Base-by-base conservation (phyloP, 2,888 invertebrate genomes). In the Proisotoma minuta region DNA sequence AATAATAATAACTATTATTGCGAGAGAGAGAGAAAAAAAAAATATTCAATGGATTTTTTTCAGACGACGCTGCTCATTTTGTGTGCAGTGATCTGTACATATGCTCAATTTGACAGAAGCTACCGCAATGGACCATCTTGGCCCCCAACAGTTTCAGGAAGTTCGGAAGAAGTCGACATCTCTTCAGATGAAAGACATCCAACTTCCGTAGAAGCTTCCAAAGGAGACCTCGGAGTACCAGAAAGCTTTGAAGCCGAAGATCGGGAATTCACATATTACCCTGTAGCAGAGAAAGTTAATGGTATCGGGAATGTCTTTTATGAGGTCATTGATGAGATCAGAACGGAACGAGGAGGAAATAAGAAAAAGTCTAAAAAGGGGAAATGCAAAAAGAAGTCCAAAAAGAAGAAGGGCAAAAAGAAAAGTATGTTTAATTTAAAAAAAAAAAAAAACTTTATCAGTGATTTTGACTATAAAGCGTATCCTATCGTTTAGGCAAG, bases 201-300 rank as follows among this genome's bases (percentile, higher is more conserved):
- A 18, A 50, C 23, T 4, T 52, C 52, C 3, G 26, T 18, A 8
- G 49, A 15, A 8, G 34, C 8, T 10, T 8, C 34, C 23, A 52
- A 52, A 28, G 52, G 52, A 20, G 52, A 52, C 18, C 52, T 52
- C 12, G 52, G 52, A 28, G 52, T 24, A 10, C 52, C 52, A 15
- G 24, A 52, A 24, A 52, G 52, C 20, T 52, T 52, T 18, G 52
- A 52, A 27, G 52, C 52, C 2, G 52, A 52, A 3, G 52, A 52
- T 5, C 4, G 29, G 20, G 52, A 52, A 28, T 52, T 52, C 52
- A 52, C 28, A 3, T 52, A 52, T 26, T 52, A 52, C 29, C 52
- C 52, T 3, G 52, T 52, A 5, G 52, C 52, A 12, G 52, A 52
- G 28, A 52, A 52, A 28, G 10, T 52, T n/a, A 27, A 52, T 27